Conservation (phyloP, 2,797 vertebrate species). For the Fringilla coelebs region DNA sequence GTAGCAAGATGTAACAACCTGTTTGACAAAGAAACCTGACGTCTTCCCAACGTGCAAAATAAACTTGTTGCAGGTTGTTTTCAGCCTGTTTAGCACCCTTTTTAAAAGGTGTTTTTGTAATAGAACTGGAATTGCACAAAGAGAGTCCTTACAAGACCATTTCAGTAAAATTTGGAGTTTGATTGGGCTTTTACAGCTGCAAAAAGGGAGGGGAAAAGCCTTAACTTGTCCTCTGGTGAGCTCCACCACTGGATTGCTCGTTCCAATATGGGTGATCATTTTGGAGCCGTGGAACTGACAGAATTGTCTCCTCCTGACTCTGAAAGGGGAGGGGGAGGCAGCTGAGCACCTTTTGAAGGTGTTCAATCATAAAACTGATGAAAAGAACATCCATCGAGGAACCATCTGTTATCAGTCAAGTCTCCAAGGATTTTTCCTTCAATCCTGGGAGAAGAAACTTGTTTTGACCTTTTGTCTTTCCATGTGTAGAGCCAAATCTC, state of each 20-base stretch:
- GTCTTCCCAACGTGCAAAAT: neutral
- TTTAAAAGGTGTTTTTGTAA: neutral
- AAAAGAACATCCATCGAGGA: neutral
- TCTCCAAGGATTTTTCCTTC: neutral
- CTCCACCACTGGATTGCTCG: neutral
- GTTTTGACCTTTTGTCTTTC: neutral
- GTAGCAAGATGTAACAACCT: slow-evolving; percentile 25
- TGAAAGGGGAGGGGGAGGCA: neutral
- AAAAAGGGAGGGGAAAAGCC: neutral
- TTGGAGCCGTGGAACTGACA: neutral
- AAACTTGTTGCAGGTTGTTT: neutral
- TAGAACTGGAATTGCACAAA: neutral
- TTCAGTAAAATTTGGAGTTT: neutral
- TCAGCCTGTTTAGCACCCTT: neutral
- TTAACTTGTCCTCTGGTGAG: neutral
- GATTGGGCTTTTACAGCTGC: neutral
- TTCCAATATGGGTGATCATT: neutral
- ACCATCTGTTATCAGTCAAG: neutral
- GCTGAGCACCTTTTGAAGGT: neutral
- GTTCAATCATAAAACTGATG: neutral
- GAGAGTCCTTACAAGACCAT: neutral
- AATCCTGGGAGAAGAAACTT: neutral
- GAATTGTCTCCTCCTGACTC: neutral
- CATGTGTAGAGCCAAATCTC: neutral
- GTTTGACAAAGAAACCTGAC: neutral